These are phyloP conservation scores for Pseudorasbora parva DNA, from an alignment of 2,113 vertebrate genomes.

Conservation along the genomic window DNA sequence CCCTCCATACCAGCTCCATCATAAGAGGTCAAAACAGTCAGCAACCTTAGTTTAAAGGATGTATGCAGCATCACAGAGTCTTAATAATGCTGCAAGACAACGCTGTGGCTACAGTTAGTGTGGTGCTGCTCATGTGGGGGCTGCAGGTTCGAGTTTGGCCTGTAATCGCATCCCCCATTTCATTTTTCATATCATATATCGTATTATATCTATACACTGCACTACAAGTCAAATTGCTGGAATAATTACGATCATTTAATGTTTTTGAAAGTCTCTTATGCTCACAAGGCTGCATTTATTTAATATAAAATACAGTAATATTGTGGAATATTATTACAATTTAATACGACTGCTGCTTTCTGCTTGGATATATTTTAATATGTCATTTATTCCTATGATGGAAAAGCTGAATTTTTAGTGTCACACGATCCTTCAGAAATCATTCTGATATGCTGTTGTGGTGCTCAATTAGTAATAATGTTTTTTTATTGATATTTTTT, in stretches of 20 bases:
- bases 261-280: neutral
- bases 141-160: neutral
- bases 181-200: too few species aligned
- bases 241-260: neutral
- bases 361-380: neutral
- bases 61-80: neutral
- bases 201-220: neutral
- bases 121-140: neutral
- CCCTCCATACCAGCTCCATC: neutral
- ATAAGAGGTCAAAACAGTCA: conserved; percentile 23
- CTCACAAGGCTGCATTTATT: neutral
- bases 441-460: neutral
- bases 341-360: neutral
- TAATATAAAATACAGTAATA: neutral
- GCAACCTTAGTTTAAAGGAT: neutral
- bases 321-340: neutral
- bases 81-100: neutral
- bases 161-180: neutral
- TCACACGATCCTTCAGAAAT: neutral
- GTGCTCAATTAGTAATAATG: neutral
- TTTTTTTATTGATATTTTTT: neutral
- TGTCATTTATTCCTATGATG: neutral
- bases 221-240: neutral
- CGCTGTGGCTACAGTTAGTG: neutral
- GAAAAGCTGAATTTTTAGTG: too few species aligned